phyloP scores from a whole-genome alignment of 2,888 invertebrate genomes.

The Ormyrus nitidulus region DNA sequence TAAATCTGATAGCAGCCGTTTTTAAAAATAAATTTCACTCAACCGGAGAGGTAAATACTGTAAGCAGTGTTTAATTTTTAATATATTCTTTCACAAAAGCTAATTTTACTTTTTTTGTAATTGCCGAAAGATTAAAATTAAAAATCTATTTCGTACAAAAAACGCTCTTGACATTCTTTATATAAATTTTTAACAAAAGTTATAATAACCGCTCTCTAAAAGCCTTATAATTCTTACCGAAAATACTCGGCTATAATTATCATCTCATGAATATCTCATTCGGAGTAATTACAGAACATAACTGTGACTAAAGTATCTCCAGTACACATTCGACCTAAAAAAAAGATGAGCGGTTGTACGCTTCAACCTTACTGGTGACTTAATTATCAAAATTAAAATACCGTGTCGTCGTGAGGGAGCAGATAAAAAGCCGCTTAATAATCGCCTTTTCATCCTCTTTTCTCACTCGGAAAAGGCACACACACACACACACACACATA shows the following conservation, averaged over 20 bases:
- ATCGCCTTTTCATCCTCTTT: not conserved
- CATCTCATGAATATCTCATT: conserved; percentile 43
- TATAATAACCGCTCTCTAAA: not conserved
- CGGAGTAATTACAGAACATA: conserved; percentile 32
- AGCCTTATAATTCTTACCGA: conserved; percentile 6
- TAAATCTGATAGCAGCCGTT: no score
- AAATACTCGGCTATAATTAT: conserved; percentile 38
- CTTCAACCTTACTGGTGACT: not conserved
- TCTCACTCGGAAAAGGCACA: not conserved
- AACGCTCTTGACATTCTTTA: no score
- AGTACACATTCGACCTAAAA: not conserved
- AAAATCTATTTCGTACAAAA: no score
- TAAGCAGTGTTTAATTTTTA: no score
- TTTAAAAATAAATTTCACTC: no score
- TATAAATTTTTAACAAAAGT: not conserved
- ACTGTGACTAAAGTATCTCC: conserved; percentile 26
- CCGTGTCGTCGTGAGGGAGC: conserved; percentile 9
- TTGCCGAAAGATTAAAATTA: no score
- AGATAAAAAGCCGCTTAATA: conserved; percentile 38
- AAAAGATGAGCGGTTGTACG: not conserved
- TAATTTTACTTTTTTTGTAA: no score
- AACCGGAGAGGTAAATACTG: no score
- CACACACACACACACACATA: not conserved
- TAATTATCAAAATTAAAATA: conserved; percentile 49
- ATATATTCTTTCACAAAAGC: no score